Evolutionary conservation across 2,888 invertebrate genomes (phyloP).

Genomic region (Pandemis cinnamomeana): DNA sequence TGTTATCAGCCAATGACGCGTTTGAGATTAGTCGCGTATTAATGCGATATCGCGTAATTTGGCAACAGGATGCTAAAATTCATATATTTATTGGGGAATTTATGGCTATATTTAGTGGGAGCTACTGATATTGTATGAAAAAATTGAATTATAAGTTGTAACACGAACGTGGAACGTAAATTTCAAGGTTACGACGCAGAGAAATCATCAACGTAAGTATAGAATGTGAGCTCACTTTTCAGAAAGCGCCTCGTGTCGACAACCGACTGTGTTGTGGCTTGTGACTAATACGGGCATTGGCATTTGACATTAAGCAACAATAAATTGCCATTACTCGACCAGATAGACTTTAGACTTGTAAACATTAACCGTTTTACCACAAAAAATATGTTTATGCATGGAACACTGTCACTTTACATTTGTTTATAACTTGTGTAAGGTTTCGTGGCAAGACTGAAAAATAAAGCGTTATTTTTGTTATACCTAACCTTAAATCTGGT

Average conservation of each 20-base stretch:
- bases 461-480: too few species aligned
- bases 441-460: too few species aligned
- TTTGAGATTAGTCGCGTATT: conserved; percentile 30
- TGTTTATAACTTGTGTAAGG: too few species aligned
- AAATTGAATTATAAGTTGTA: background rate
- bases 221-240: background rate
- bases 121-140: background rate
- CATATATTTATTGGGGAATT: background rate
- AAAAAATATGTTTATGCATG: too few species aligned
- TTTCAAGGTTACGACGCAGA: background rate
- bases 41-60: conserved; percentile 12
- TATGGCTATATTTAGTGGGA: background rate
- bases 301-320: too few species aligned
- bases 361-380: too few species aligned
- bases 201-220: background rate
- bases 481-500: too few species aligned
- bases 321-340: too few species aligned
- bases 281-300: too few species aligned
- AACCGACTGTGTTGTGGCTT: too few species aligned
- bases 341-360: background rate
- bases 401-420: too few species aligned
- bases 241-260: too few species aligned
- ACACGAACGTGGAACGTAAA: background rate
- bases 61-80: conserved; percentile 16
- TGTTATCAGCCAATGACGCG: conserved; percentile 35